Conservation (phyloP, 2,113 vertebrate species). For the Cryptomyrus ogoouensis region DNA sequence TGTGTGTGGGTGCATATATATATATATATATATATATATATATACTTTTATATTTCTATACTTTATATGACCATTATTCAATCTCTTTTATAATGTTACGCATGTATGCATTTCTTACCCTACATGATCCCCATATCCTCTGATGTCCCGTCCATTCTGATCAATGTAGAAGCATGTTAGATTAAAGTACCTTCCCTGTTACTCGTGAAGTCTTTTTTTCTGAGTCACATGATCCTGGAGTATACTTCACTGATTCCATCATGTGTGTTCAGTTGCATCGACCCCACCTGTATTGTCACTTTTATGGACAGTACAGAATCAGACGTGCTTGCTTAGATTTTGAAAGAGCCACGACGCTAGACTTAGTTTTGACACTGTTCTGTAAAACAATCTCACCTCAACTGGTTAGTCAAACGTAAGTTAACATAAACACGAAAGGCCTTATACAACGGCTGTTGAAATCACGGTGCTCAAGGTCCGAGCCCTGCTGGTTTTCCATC, state of each 20-base stretch:
- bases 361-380: not conserved
- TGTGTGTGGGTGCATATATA: not conserved
- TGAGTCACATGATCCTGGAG: not conserved
- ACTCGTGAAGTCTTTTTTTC: not conserved
- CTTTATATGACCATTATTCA: not conserved
- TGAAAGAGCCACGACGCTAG: not conserved
- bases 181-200: not conserved
- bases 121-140: not conserved
- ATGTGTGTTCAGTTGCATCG: not conserved
- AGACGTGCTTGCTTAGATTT: not conserved
- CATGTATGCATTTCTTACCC: not conserved
- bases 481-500: not conserved
- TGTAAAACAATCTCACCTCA: not conserved
- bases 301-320: not conserved
- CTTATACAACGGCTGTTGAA: not conserved
- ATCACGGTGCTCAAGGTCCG: not conserved
- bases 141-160: not conserved
- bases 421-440: not conserved
- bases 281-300: not conserved
- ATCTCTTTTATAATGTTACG: not conserved
- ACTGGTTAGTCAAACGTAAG: not conserved
- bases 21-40: not conserved
- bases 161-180: not conserved
- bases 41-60: not conserved
- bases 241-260: not conserved